Percentiles rank a stretch among this genome's conserved stretches.
phyloP scores from a whole-genome alignment of 2,797 vertebrate species.

The Pseudomugil gertrudae region DNA sequence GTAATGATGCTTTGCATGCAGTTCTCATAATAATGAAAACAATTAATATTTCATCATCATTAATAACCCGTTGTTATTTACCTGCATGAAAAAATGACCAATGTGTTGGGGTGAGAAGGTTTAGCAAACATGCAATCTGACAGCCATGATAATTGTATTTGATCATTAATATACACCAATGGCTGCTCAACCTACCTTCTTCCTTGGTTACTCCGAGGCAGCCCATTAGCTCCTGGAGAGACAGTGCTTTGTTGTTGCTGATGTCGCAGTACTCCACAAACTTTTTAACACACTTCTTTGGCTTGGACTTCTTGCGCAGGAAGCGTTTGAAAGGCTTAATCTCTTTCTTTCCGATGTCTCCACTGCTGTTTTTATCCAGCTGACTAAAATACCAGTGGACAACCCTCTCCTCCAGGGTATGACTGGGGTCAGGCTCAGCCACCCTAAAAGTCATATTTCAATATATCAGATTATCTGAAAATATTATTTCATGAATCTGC shows the following conservation, averaged over 20 bases:
- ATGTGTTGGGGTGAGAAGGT: background rate
- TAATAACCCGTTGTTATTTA: too few species aligned
- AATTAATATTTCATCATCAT: too few species aligned
- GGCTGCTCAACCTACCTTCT: slow-evolving; percentile 78
- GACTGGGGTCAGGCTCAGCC: slow-evolving; percentile 93
- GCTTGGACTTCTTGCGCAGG: slow-evolving; percentile 95
- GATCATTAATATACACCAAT: background rate
- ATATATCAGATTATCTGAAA: slow-evolving; percentile 7
- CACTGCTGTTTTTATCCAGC: slow-evolving; percentile 93
- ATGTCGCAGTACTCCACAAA: slow-evolving; percentile 97
- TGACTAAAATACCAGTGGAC: slow-evolving; percentile 97
- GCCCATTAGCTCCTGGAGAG: slow-evolving; percentile 93
- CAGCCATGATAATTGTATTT: background rate
- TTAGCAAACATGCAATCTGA: background rate
- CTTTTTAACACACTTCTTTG: slow-evolving; percentile 97
- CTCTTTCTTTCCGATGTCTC: slow-evolving; percentile 97
- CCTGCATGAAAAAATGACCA: too few species aligned
- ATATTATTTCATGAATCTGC: background rate
- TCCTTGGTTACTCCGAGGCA: slow-evolving; percentile 93
- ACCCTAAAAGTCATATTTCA: slow-evolving; percentile 77
- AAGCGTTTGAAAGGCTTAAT: slow-evolving; percentile 96
- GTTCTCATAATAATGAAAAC: background rate
- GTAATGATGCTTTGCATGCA: background rate
- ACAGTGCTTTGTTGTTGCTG: slow-evolving; percentile 91
- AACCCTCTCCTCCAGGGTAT: slow-evolving; percentile 95